Conservation (phyloP, 2,888 invertebrate species). For the Cacoxenus indagator region DNA sequence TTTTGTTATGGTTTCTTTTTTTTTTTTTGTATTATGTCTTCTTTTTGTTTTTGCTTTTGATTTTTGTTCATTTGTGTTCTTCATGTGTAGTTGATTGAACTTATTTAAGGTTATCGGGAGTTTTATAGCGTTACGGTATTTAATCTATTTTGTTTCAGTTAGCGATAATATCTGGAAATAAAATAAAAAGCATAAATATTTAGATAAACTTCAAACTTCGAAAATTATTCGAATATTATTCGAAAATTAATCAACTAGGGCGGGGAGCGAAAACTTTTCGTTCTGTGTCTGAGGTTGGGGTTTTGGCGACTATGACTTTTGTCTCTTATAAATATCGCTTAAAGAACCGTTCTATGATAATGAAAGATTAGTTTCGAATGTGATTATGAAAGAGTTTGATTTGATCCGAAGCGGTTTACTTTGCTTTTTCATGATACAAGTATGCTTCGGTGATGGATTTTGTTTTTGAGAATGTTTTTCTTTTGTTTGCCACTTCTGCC, state of each 20-base stretch:
- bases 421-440: neutral
- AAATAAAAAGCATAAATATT: conserved; percentile 16
- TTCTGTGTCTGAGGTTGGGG: conserved; percentile 15
- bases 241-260: neutral
- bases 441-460: neutral
- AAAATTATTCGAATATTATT: neutral
- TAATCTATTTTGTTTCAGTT: conserved; percentile 15
- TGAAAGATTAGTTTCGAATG: neutral
- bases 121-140: neutral
- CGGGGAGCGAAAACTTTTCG: neutral
- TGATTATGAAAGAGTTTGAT: conserved; percentile 7
- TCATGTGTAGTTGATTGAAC: conserved; percentile 13
- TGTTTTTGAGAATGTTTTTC: too few species aligned
- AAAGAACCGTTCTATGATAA: neutral
- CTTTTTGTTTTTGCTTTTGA: neutral
- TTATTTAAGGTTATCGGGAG: conserved; percentile 11
- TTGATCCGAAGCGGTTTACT: too few species aligned
- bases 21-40: neutral
- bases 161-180: conserved; percentile 25
- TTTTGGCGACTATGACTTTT: neutral
- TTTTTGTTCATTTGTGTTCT: neutral
- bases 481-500: too few species aligned
- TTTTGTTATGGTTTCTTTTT: neutral
- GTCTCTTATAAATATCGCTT: neutral
- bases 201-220: conserved; percentile 12